Conservation (phyloP, 2,113 vertebrate species). For the Dolichotis patagonum region DNA sequence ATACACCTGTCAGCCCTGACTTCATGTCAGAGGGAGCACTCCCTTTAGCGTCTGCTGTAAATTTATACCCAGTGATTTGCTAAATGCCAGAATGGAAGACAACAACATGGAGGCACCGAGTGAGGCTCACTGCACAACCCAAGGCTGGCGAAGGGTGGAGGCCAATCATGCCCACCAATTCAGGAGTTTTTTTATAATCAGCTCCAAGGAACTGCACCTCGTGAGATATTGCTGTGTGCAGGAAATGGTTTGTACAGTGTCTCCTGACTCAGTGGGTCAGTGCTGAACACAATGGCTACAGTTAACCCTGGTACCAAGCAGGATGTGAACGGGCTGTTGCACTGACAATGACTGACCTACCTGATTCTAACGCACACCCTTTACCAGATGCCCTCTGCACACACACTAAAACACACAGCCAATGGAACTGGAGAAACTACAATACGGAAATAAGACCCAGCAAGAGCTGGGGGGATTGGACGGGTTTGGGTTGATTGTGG, state of each 20-base stretch:
- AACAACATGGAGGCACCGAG: neutral
- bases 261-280: neutral
- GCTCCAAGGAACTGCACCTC: neutral
- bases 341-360: neutral
- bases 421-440: neutral
- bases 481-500: neutral
- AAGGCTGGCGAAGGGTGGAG: neutral
- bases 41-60: neutral
- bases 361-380: neutral
- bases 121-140: neutral
- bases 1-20: neutral
- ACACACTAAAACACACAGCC: neutral
- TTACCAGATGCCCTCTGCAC: conserved; percentile 14
- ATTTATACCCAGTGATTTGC: neutral
- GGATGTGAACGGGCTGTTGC: neutral
- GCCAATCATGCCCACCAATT: neutral
- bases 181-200: neutral
- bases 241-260: neutral
- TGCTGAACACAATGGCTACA: no score
- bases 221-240: neutral
- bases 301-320: neutral
- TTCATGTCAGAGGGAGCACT: neutral
- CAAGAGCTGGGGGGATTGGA: neutral
- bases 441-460: neutral
- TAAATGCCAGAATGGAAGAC: neutral